Conservation (phyloP, 2,113 vertebrate species). For the Brachirus orientalis region DNA sequence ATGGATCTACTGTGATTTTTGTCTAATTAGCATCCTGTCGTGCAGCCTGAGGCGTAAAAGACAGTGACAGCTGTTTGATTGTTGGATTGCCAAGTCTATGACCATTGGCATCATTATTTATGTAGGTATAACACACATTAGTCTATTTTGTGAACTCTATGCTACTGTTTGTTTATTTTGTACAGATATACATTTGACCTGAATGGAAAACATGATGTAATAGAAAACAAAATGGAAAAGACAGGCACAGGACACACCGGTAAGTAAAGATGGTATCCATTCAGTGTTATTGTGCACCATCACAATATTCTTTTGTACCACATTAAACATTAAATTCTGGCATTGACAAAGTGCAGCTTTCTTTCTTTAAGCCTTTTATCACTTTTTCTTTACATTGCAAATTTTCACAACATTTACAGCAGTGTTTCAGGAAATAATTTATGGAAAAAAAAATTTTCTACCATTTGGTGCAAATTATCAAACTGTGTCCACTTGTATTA, state of each 20-base stretch:
- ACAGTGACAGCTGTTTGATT: slow-evolving; percentile 43
- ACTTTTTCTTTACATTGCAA: no score
- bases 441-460: no score
- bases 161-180: slow-evolving; percentile 17
- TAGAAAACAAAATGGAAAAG: slow-evolving; percentile 18
- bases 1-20: slow-evolving; percentile 23
- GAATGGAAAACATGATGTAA: slow-evolving; percentile 11
- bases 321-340: neutral
- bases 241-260: slow-evolving; percentile 16
- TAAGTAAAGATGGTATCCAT: slow-evolving; percentile 19
- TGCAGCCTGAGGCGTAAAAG: slow-evolving; percentile 18
- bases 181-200: slow-evolving; percentile 22
- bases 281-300: neutral
- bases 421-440: no score
- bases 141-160: slow-evolving; percentile 24
- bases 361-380: no score
- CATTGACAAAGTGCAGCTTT: no score
- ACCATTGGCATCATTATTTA: slow-evolving; percentile 48
- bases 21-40: slow-evolving; percentile 25
- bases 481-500: no score
- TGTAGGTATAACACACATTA: slow-evolving; percentile 15
- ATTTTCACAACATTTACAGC: no score
- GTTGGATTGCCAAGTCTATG: slow-evolving; percentile 32
- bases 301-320: slow-evolving; percentile 3
- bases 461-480: no score